Percentiles rank a stretch among this genome's conserved stretches.
Conservation (phyloP, 2,113 vertebrate species). For the Lasiurus borealis region DNA sequence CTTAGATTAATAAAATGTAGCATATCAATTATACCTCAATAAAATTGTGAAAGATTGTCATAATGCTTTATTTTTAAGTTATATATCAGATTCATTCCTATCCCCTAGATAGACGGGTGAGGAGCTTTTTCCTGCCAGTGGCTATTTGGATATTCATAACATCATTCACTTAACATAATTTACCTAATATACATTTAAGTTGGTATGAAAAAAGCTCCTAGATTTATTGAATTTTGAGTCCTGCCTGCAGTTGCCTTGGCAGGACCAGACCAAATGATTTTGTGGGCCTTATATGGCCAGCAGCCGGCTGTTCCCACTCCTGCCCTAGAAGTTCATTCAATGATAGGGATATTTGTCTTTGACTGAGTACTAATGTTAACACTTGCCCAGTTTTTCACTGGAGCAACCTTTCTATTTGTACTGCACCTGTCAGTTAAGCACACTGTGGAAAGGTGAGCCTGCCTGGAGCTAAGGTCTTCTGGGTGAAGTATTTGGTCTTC, state of each 20-base stretch:
- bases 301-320: too few relatives aligned
- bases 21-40: neutral
- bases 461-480: neutral
- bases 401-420: neutral
- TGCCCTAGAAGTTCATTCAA: conserved; percentile 2
- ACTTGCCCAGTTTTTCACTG: neutral
- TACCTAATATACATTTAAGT: too few relatives aligned
- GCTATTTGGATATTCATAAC: too few relatives aligned
- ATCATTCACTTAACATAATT: too few relatives aligned
- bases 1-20: neutral
- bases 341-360: neutral
- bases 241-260: too few relatives aligned
- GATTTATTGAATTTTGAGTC: too few relatives aligned
- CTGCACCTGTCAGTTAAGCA: neutral
- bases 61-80: conserved; percentile 3
- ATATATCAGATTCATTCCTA: neutral
- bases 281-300: too few relatives aligned
- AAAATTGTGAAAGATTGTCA: neutral
- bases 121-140: too few relatives aligned
- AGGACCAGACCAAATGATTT: too few relatives aligned
- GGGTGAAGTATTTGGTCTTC: neutral
- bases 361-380: neutral
- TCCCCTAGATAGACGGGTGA: neutral
- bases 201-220: too few relatives aligned
- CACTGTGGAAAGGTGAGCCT: neutral